phyloP scores from a whole-genome alignment of 2,113 vertebrate genomes.

The Bostrychus sinensis region DNA sequence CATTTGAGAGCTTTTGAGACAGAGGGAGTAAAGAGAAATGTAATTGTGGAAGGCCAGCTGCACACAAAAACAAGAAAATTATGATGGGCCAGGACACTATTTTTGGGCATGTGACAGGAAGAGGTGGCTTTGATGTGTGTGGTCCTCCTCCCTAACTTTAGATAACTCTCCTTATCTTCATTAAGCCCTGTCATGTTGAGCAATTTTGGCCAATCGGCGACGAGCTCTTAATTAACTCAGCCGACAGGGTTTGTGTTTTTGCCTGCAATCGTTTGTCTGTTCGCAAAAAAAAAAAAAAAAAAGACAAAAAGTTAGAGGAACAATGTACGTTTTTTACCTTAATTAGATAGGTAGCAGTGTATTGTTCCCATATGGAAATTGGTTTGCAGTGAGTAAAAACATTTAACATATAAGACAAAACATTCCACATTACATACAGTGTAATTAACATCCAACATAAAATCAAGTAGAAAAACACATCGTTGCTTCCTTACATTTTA shows the following conservation, averaged over 20 bases:
- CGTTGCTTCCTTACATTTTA: too few species aligned
- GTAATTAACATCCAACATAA: too few species aligned
- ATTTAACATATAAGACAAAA: too few species aligned
- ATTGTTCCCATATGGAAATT: too few species aligned
- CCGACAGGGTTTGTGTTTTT: neutral
- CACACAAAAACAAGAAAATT: neutral
- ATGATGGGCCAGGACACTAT: neutral
- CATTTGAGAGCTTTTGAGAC: neutral
- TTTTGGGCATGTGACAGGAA: neutral
- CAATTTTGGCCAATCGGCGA: neutral
- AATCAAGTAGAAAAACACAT: too few species aligned
- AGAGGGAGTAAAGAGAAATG: neutral
- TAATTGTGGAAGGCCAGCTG: neutral
- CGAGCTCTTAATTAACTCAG: slow-evolving; percentile 1
- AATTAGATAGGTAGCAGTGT: too few species aligned
- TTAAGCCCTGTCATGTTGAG: neutral
- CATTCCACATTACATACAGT: too few species aligned
- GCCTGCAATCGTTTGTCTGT: neutral
- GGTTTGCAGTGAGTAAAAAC: too few species aligned
- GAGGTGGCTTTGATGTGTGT: neutral
- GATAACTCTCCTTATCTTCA: neutral
- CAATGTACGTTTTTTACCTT: too few species aligned
- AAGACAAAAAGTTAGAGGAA: too few species aligned
- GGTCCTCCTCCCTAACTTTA: neutral
- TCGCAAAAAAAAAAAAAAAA: too few species aligned